Base-by-base conservation (phyloP, 2,113 vertebrate species). In the Osmerus mordax region DNA sequence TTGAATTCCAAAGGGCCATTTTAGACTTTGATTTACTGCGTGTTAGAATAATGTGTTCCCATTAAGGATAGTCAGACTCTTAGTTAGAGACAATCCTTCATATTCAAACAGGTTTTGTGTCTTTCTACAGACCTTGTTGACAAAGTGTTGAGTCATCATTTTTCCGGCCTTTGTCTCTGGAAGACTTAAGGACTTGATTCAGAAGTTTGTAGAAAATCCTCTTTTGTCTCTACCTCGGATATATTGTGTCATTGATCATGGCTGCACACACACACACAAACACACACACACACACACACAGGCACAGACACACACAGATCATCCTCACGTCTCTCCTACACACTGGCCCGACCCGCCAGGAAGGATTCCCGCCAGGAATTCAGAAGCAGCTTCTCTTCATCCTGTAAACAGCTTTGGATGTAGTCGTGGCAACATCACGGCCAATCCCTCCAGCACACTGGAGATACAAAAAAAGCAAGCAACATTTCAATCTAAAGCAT, bases 351-450 rank as follows among this genome's bases (percentile, higher is more conserved):
- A 18, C 5, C 58, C 1, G 6, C 58, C 58, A 25, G 18, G 18
- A 11, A 21, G 19, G 9, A 60, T 60, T 62, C 21, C n/a, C n/a
- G n/a, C n/a, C 15, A 69, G 36, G 47, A 25, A 65, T 3, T 3
- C 19, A 18, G 71, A 67, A 15, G 28, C 41, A 55, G 69, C 71
- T 36, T 71, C 29, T 63, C 64, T 7, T 29, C 73, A 69, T 69
- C 66, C 59, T 41, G 4, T 64, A 53, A 53, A 54, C 21, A 29
- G 72, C 73, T 83, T 77, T 85, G 65, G 75, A 67, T 56, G 65
- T 32, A 41, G 69, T 73, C 56, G 21, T 25, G 41, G 51, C 59
- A 4, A 16, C 56, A 51, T 69, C 53, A 16, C 12, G 14, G 55
- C 68, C 54, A 59, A 60, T 60, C 18, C 36, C 65, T 21, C n/a